Percentiles rank a stretch among this genome's conserved stretches.
phyloP scores from a whole-genome alignment of 2,113 vertebrate species.

The Bettongia penicillata region DNA sequence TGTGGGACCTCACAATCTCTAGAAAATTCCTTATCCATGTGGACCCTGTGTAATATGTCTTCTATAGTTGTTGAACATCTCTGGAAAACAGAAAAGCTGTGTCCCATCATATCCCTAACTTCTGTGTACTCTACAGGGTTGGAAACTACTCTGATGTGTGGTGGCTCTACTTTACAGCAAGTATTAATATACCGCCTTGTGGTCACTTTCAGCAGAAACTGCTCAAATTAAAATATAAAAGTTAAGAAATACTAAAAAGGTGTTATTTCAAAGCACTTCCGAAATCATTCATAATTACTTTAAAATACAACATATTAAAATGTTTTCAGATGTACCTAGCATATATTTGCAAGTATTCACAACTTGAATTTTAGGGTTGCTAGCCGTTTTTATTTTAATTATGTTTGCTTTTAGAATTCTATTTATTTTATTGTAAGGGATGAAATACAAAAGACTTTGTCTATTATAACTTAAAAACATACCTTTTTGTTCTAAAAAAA shows the following conservation, averaged over 20 bases:
- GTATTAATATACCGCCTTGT: neutral
- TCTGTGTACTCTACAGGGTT: neutral
- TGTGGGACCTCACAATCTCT: too few relatives aligned
- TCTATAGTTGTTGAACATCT: too few relatives aligned
- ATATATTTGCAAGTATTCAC: neutral
- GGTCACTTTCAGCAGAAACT: constrained; percentile 30
- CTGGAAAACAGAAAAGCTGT: too few relatives aligned
- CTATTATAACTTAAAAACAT: too few relatives aligned
- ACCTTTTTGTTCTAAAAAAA: too few relatives aligned
- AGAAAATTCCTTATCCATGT: too few relatives aligned
- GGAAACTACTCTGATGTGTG: neutral
- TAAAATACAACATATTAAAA: neutral
- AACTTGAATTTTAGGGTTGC: neutral
- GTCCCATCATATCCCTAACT: neutral
- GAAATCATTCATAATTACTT: neutral
- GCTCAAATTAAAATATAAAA: constrained; percentile 13
- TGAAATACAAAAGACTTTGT: too few relatives aligned
- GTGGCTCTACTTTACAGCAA: constrained; percentile 1
- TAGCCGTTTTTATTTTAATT: neutral
- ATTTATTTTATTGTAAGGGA: too few relatives aligned
- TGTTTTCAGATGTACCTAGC: neutral
- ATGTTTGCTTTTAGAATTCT: neutral
- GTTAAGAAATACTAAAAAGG: neutral
- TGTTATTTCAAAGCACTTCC: constrained; percentile 21
- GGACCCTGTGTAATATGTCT: too few relatives aligned